Evolutionary conservation across 2,888 invertebrate species (phyloP).

Genomic region (Campoplex capitator): DNA sequence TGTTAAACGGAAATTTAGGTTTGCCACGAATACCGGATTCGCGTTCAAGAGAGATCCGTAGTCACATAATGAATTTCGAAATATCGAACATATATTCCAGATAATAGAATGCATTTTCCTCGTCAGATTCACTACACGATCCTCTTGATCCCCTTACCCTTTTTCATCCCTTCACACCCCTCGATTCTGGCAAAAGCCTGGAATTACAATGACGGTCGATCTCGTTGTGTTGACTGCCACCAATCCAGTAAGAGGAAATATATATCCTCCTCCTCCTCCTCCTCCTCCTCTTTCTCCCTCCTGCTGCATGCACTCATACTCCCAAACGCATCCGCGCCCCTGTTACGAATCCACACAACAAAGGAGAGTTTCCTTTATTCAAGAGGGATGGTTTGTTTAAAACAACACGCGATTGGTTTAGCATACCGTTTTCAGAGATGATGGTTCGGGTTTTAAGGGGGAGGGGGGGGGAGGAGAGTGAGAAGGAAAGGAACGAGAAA

Average conservation of each 20-base stretch:
- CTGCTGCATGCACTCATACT: neutral
- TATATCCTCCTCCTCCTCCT: conserved; percentile 59
- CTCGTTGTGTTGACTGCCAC: conserved; percentile 26
- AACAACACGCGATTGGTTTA: conserved; percentile 69
- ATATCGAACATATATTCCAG: neutral
- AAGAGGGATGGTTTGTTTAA: conserved; percentile 66
- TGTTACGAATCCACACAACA: conserved; percentile 42
- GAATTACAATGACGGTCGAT: conserved; percentile 44
- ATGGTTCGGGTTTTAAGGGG: neutral
- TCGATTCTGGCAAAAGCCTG: neutral
- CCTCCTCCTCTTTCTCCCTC: neutral
- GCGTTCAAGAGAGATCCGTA: neutral
- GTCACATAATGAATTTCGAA: conserved; percentile 2
- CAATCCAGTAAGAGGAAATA: conserved; percentile 68
- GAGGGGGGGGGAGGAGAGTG: neutral
- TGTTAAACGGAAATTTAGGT: neutral
- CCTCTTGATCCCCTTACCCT: conserved; percentile 20
- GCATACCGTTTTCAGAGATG: conserved; percentile 48
- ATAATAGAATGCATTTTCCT: conserved; percentile 28
- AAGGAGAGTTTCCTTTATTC: conserved; percentile 67
- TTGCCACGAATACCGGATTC: neutral
- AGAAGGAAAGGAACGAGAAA: too few species aligned
- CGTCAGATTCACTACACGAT: neutral
- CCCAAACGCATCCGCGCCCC: neutral
- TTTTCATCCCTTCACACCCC: conserved; percentile 5